Conservation (phyloP, 2,113 vertebrate genomes). For the Gavialis gangeticus region DNA sequence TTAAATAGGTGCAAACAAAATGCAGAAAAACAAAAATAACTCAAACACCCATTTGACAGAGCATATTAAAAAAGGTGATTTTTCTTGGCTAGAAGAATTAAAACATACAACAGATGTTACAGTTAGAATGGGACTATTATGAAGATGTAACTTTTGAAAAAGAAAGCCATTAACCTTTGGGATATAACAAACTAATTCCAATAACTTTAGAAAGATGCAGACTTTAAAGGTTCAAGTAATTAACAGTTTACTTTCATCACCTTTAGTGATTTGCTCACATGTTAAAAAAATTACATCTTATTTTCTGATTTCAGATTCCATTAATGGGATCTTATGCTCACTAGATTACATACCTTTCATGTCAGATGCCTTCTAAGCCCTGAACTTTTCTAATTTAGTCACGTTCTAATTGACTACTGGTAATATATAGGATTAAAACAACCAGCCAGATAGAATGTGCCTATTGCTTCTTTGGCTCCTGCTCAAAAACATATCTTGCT, state of each 20-base stretch:
- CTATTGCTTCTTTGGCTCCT: background rate
- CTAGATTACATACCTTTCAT: background rate
- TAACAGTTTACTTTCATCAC: background rate
- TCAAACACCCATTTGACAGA: no score
- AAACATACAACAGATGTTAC: no score
- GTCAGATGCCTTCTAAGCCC: background rate
- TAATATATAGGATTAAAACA: background rate
- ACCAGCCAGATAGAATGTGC: background rate
- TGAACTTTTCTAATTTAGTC: background rate
- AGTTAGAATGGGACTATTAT: no score
- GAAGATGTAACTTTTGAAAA: no score
- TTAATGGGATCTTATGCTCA: background rate
- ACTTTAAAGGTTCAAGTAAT: background rate
- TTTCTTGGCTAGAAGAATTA: no score
- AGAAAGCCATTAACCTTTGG: no score
- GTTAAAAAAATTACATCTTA: background rate
- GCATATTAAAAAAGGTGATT: no score
- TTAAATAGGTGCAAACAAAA: no score
- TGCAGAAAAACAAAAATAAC: no score
- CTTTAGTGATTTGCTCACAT: background rate
- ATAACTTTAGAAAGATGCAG: no score
- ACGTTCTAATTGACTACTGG: background rate
- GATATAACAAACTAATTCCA: no score
- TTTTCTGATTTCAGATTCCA: background rate
- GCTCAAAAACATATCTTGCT: background rate